Percentiles rank a stretch among this genome's conserved stretches.
These are phyloP conservation scores for Pygocentrus nattereri DNA, from an alignment of 2,797 vertebrate species.

Conservation along the genomic window DNA sequence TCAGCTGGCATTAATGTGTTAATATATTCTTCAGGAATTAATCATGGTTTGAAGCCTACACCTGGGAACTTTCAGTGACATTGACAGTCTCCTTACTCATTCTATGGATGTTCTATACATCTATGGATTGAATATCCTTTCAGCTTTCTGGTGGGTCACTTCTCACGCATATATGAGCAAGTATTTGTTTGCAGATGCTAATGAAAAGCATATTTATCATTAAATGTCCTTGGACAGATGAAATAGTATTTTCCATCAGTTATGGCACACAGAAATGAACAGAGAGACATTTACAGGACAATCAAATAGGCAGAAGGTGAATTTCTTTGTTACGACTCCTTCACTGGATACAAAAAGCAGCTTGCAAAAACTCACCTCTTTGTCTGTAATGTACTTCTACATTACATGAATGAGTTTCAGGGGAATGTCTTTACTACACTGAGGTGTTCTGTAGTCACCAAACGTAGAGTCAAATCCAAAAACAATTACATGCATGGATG, in stretches of 20 bases:
- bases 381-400: constrained; percentile 7
- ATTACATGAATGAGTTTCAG: constrained; percentile 32
- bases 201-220: not conserved
- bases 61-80: constrained; percentile 12
- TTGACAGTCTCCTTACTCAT: not conserved
- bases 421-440: constrained; percentile 22
- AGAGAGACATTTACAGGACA: not conserved
- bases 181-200: not conserved
- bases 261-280: not conserved
- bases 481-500: constrained; percentile 59
- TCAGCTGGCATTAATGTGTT: constrained; percentile 27
- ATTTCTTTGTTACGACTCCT: not conserved
- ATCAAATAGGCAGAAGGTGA: not conserved
- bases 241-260: not conserved
- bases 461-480: constrained; percentile 49
- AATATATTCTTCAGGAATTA: constrained; percentile 25
- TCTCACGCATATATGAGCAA: not conserved
- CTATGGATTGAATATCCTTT: not conserved
- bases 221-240: no score
- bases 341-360: not conserved
- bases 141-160: not conserved
- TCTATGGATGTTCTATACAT: not conserved
- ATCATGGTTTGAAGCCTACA: constrained; percentile 2
- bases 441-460: constrained; percentile 44
- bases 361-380: constrained; percentile 6